Base-by-base conservation (phyloP, 1,140 invertebrate species). In the Drosophila ficusphila region DNA sequence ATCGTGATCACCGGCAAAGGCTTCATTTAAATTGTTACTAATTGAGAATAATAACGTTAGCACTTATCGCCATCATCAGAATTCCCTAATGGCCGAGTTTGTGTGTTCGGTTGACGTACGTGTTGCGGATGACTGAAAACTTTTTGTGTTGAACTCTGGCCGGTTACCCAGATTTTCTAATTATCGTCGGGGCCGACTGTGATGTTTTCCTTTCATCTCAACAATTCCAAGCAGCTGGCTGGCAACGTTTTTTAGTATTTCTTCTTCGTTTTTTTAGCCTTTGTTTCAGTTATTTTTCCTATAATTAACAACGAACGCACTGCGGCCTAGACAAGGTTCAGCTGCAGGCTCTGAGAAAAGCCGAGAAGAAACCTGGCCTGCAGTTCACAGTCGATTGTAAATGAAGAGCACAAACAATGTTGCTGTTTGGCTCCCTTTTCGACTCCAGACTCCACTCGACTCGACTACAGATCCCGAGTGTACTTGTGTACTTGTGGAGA, bases 381-480 rank as follows among this genome's bases (percentile, higher is more conserved):
- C 62, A 83, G 62, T 78, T 82, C 71, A 65, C 79, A 65, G 74
- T 61, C 61, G 48, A 73, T 81, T 73, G 72, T 86, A 79, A 79
- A 76, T 79, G 79, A 85, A 73, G 68, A 86, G 54, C 56, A 78
- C 70, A 85, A 85, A 76, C 79, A 82, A 74, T 83, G 70, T 71
- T 44, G n/a, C 53, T 46, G 23, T 46, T 44, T 8, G 19, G 39
- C 2, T 3, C 19, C 39, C 42, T 44, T n/a, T n/a, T n/a, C n/a
- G n/a, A n/a, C n/a, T n/a, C n/a, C 8, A 31, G 56, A 47, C 42
- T 62, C 41, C 60, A 31, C 42, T 33, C n/a, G 48, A 8, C 33
- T 57, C 38, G 27, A 31, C 53, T 64, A 14, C 36, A 49, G 18
- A 69, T 42, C 27, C 42, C n/a, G n/a, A n/a, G n/a, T n/a, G n/a